Evolutionary conservation across 2,888 invertebrate genomes (phyloP), one percentile per base, ranked within the genome.

Genomic region (Sesia bembeciformis): DNA sequence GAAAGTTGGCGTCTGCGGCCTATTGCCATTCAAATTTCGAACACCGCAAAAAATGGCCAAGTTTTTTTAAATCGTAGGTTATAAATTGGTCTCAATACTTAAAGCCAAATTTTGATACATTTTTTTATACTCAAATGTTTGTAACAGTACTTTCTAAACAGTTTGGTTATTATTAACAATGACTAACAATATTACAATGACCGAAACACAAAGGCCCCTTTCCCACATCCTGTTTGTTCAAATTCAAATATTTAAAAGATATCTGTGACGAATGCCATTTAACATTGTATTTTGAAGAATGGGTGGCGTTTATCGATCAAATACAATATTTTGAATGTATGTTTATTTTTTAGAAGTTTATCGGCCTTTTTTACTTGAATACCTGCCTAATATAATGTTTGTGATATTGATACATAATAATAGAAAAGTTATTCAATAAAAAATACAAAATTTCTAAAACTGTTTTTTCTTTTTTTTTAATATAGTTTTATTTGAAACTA

Each of bases 371-470:
- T 85, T 85, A 81, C 70, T 82, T 83, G 85, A 85, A 84, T 86
- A 82, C 73, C 78, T 83, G 70, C 72, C 76, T 84, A 80, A 77
- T 81, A 65, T 78, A 78, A 79, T 74, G 67, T 82, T 83, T 86
- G 87, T 86, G 87, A 87, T 87, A 88, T 76, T 79, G 78, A 81
- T 76, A 65, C 59, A 61, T 54, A 76, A 67, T 70, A 70, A 78
- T 76, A 81, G 73, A 82, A 85, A 85, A 85, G 81, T 72, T 85
- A 82, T 83, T 85, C 83, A 86, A 85, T 84, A 85, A 85, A 84
- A 85, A 76, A 78, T 74, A 83, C 69, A 87, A 87, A 87, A 86
- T 81, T 85, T 84, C 79, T 84, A 84, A 41, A 43, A 23, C 8
- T 46, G 54, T 40, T 51, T 70, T 69, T 74, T 63, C 62, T 68